Evolutionary conservation across 2,797 vertebrate genomes (phyloP), one percentile per base, ranked within the genome.

Genomic region (Squalus acanthias): DNA sequence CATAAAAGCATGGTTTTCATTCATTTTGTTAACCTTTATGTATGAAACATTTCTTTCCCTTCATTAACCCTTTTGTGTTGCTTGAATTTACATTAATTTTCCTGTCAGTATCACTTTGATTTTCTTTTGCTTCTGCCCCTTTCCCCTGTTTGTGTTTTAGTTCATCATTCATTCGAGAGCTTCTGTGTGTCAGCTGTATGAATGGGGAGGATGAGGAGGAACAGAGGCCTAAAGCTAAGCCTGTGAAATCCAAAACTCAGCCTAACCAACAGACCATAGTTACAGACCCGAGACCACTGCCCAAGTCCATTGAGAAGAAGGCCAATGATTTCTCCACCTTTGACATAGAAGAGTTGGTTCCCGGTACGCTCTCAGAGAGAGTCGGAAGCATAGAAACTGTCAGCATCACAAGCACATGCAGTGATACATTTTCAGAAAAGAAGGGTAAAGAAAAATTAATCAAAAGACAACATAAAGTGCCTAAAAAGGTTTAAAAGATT

Each of bases 161-260:
- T 98, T 97, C 97, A 97, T 96, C 98, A 96, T 97, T 98, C 98
- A 98, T 98, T 98, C 98, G 97, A 97, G 46, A 98, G 97, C 96
- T 96, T 96, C 97, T 97, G 97, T 98, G 97, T 96, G 97, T 97
- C 97, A 97, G 96, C 96, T 97, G 97, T 96, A 97, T 13, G 96
- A 97, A 97, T 96, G 96, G 96, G 95, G 96, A 97, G 96, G 74
- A 12, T 96, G 97, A 97, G 76, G 96, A 95, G 39, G 96, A 97
- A 29, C 94, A 76, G 15, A 74, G 70, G 50, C 69, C 94, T 7
- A 74, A 74, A 57, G 69, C 50, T 95, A 95, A 72, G 94, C 50
- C 69, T 74, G 69, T 95, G 69, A 95, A 95, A 96, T 96, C 97
- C 96, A 97, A 96, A 85, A 97, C 97, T 63, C 76, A 39, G 33